Conservation (phyloP, 2,797 vertebrate genomes). For the Eospalax fontanierii region DNA sequence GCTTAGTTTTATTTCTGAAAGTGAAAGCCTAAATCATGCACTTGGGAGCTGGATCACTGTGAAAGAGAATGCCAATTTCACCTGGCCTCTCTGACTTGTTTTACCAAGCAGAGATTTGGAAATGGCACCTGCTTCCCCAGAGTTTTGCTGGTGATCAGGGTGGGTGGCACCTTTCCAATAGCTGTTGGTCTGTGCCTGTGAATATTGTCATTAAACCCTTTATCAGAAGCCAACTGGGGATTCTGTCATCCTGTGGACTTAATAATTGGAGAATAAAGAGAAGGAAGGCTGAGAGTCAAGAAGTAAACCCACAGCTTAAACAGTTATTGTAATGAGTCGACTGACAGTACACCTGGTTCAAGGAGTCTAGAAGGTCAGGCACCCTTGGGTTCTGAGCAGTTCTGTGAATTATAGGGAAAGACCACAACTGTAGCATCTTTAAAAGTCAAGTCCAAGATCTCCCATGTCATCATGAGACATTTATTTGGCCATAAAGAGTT, state of each 20-base stretch:
- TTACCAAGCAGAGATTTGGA: neutral
- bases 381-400: neutral
- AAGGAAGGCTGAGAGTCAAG: neutral
- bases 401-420: neutral
- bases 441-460: neutral
- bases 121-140: neutral
- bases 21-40: neutral
- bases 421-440: neutral
- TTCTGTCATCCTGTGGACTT: neutral
- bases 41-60: neutral
- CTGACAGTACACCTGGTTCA: neutral
- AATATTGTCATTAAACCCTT: neutral
- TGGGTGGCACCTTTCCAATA: neutral
- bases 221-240: neutral
- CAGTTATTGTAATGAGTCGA: neutral
- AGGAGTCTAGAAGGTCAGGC: neutral
- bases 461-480: neutral
- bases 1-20: constrained; percentile 50
- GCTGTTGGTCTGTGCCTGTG: neutral
- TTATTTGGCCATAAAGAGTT: neutral
- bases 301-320: neutral
- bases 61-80: neutral
- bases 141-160: neutral
- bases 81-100: neutral
- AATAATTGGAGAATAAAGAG: neutral